Evolutionary conservation across 2,888 invertebrate species (phyloP).

Genomic region (Lottia gigantea): DNA sequence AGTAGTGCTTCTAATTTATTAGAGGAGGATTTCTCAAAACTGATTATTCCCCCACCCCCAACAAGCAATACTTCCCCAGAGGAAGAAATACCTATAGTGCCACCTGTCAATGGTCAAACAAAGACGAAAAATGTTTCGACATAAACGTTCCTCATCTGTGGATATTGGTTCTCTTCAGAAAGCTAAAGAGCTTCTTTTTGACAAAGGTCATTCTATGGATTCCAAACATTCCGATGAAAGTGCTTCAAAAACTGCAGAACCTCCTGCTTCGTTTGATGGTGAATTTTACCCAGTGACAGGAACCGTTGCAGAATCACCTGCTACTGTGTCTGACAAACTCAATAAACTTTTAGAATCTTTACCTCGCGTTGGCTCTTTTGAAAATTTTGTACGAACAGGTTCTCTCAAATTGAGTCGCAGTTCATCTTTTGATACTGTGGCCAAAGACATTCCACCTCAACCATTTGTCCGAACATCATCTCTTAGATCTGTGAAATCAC

Average conservation of each 20-base stretch:
- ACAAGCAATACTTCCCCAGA: slow-evolving; percentile 35
- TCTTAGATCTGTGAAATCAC: slow-evolving; percentile 13
- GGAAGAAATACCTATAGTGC: slow-evolving; percentile 50
- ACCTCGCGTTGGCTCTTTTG: slow-evolving; percentile 27
- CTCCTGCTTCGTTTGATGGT: background rate
- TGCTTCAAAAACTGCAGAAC: background rate
- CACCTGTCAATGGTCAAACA: slow-evolving; percentile 43
- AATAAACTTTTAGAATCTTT: slow-evolving; percentile 52
- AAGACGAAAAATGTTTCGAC: slow-evolving; percentile 32
- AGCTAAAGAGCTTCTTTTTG: slow-evolving; percentile 27
- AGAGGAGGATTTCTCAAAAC: slow-evolving; percentile 51
- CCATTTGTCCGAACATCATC: slow-evolving; percentile 11
- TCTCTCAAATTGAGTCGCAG: slow-evolving; percentile 29
- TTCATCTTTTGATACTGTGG: slow-evolving; percentile 28
- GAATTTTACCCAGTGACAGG: slow-evolving; percentile 13
- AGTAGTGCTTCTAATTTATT: slow-evolving; percentile 11
- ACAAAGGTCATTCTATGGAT: slow-evolving; percentile 28
- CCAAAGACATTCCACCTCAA: slow-evolving; percentile 9
- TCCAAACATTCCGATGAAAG: background rate
- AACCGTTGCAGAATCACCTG: slow-evolving; percentile 45
- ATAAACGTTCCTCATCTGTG: slow-evolving; percentile 45
- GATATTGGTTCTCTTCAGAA: slow-evolving; percentile 33
- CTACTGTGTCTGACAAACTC: slow-evolving; percentile 57
- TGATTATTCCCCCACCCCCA: slow-evolving; percentile 58
- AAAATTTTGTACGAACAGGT: slow-evolving; percentile 22